phyloP scores from a whole-genome alignment of 2,113 vertebrate species.

The Centropus bengalensis region DNA sequence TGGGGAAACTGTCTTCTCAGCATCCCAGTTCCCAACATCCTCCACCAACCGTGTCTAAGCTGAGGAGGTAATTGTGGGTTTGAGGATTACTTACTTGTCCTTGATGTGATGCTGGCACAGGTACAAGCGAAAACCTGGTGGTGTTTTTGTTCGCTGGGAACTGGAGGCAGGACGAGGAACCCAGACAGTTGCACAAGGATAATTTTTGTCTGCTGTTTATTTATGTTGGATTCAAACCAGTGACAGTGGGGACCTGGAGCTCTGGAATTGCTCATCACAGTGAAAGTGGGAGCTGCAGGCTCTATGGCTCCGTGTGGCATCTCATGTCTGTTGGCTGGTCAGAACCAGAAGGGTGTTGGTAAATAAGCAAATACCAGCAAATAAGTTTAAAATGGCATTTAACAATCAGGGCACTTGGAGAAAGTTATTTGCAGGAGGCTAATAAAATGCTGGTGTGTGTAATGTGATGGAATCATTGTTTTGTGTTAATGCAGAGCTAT shows the following conservation, averaged over 20 bases:
- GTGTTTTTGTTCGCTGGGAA: neutral
- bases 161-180: conserved; percentile 5
- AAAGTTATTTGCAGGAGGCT: conserved; percentile 1
- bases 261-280: neutral
- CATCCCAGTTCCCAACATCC: neutral
- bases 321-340: neutral
- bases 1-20: neutral
- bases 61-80: neutral
- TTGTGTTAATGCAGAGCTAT: neutral
- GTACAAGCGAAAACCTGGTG: neutral
- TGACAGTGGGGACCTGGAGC: neutral
- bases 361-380: neutral
- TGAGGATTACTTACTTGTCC: neutral
- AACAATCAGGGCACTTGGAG: neutral
- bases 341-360: neutral
- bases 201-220: neutral
- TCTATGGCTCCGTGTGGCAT: fast-evolving
- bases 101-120: neutral
- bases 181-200: neutral
- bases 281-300: neutral
- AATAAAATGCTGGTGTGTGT: neutral
- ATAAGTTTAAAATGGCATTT: neutral
- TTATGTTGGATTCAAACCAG: conserved; percentile 9
- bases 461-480: conserved; percentile 21
- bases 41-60: neutral